Conservation (phyloP, 2,797 vertebrate genomes). For the Microcaecilia unicolor region DNA sequence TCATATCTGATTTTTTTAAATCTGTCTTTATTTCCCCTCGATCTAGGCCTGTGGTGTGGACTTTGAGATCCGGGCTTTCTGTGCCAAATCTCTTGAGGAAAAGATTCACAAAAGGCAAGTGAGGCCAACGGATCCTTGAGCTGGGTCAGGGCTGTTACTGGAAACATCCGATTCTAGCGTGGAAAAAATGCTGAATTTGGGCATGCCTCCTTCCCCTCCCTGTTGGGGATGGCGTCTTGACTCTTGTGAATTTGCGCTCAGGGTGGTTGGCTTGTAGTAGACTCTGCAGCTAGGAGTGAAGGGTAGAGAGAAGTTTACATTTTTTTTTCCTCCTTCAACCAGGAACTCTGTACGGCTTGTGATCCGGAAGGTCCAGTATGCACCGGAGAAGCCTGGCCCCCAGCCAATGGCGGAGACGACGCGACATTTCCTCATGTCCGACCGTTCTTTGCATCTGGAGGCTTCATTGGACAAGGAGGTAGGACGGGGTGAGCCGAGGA, state of each 20-base stretch:
- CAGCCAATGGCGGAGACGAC: slow-evolving; percentile 69
- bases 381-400: slow-evolving; percentile 64
- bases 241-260: too few species aligned
- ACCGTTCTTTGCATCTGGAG: slow-evolving; percentile 65
- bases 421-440: slow-evolving; percentile 70
- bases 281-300: neutral
- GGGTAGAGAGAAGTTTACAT: neutral
- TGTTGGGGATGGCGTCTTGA: neutral
- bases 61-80: slow-evolving; percentile 70
- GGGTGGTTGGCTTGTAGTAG: neutral
- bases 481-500: neutral
- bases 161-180: too few species aligned
- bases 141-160: neutral
- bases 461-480: slow-evolving; percentile 65
- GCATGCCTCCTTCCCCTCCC: neutral
- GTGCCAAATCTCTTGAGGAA: slow-evolving; percentile 64
- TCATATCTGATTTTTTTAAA: too few species aligned
- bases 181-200: too few species aligned
- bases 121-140: neutral
- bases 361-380: slow-evolving; percentile 69
- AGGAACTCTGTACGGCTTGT: slow-evolving; percentile 68
- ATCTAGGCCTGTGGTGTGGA: slow-evolving; percentile 66
- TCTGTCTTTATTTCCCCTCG: too few species aligned
- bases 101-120: slow-evolving; percentile 69
- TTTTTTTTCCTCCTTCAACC: neutral